A percentile compares a stretch with the other conserved stretches of the same genome.
Evolutionary conservation across 2,888 invertebrate genomes (phyloP).

Genomic region (Thecocarcelia acutangulata): DNA sequence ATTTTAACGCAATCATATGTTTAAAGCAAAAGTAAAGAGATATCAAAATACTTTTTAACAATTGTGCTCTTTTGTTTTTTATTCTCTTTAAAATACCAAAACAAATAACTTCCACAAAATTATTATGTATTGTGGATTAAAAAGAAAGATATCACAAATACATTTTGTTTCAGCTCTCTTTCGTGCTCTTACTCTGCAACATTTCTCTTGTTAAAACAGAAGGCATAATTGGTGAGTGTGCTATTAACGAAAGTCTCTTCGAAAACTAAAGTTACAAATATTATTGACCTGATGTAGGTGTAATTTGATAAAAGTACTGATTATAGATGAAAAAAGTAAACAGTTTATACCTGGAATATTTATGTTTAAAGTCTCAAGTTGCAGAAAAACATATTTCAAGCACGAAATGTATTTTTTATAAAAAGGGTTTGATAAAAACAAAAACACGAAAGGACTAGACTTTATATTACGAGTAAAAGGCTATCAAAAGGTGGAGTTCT

Average conservation of each 20-base stretch:
- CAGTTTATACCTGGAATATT: neutral
- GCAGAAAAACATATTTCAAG: neutral
- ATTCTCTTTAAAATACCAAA: too few relatives aligned
- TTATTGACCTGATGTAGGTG: conserved; percentile 51
- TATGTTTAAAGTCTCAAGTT: neutral
- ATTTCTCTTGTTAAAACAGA: neutral
- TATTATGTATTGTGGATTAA: too few relatives aligned
- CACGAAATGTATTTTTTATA: neutral
- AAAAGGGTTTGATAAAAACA: neutral
- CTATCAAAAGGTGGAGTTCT: neutral
- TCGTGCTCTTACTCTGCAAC: too few relatives aligned
- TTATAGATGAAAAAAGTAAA: neutral
- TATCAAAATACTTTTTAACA: too few relatives aligned
- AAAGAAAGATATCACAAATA: too few relatives aligned
- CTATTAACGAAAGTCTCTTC: conserved; percentile 77
- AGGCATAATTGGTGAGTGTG: conserved; percentile 65
- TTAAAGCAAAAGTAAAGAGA: conserved; percentile 3
- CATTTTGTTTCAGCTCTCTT: too few relatives aligned
- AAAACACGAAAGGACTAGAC: neutral
- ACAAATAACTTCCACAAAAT: too few relatives aligned
- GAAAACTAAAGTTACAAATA: conserved; percentile 24
- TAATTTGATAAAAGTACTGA: conserved; percentile 11
- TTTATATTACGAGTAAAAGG: neutral
- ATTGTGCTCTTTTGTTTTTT: too few relatives aligned
- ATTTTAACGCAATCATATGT: conserved; percentile 31